Evolutionary conservation across 2,888 invertebrate species (phyloP).

Genomic region (Piscicola geometra): DNA sequence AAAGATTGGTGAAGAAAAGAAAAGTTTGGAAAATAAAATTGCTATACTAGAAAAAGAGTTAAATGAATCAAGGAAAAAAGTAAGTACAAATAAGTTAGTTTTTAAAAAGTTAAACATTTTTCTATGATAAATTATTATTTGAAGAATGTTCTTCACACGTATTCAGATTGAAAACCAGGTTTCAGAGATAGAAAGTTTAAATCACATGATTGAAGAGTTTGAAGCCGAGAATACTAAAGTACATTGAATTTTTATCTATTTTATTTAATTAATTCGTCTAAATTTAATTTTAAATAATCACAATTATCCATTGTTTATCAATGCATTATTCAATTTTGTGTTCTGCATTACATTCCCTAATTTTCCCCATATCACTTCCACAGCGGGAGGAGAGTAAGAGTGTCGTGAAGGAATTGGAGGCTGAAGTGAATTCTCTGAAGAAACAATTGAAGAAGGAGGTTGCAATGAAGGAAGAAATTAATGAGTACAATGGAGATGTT

Average conservation of each 20-base stretch:
- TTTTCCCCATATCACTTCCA: too few relatives aligned
- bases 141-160: too few relatives aligned
- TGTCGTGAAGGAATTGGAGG: background rate
- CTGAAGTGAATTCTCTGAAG: background rate
- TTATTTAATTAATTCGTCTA: too few relatives aligned
- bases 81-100: background rate
- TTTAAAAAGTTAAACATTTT: too few relatives aligned
- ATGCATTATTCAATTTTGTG: too few relatives aligned
- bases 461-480: slow-evolving; percentile 15
- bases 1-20: slow-evolving; percentile 17
- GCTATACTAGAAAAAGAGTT: background rate
- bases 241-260: too few relatives aligned
- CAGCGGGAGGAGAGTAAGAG: background rate
- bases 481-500: background rate
- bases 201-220: background rate
- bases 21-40: background rate
- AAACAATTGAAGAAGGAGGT: slow-evolving; percentile 25
- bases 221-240: too few relatives aligned
- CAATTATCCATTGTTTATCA: too few relatives aligned
- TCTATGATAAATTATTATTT: too few relatives aligned
- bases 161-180: too few relatives aligned
- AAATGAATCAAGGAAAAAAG: background rate
- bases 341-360: too few relatives aligned
- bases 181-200: background rate
- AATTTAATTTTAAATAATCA: too few relatives aligned